These are phyloP conservation scores for Diabrotica virgifera DNA, from an alignment of 1,140 invertebrate genomes.

Conservation along the genomic window DNA sequence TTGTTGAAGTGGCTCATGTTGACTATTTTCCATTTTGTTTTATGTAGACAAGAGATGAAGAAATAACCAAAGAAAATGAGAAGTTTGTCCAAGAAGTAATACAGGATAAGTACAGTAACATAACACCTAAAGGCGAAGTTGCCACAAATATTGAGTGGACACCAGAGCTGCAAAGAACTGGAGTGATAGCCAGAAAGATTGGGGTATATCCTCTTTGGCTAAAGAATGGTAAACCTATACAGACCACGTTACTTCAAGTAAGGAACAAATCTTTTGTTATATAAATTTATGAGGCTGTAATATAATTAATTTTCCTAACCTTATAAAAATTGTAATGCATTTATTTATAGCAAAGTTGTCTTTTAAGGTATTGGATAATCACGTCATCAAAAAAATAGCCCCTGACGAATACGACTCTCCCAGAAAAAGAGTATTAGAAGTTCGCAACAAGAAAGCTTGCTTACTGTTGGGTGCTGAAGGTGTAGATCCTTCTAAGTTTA, in stretches of 20 bases:
- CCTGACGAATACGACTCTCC: constrained; percentile 73
- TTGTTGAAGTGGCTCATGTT: constrained; percentile 19
- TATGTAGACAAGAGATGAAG: constrained; percentile 63
- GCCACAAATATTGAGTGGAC: constrained; percentile 60
- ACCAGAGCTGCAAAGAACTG: constrained; percentile 64
- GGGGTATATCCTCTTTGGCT: constrained; percentile 91
- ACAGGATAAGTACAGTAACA: constrained; percentile 54
- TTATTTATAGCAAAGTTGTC: constrained; percentile 22
- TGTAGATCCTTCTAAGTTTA: constrained; percentile 80
- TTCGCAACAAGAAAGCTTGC: constrained; percentile 60
- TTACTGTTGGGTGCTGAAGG: constrained; percentile 88
- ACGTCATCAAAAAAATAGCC: constrained; percentile 88
- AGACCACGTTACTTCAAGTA: constrained; percentile 84
- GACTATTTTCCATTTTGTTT: constrained; percentile 7
- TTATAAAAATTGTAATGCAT: too few species aligned
- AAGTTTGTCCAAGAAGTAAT: constrained; percentile 79
- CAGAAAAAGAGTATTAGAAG: constrained; percentile 47
- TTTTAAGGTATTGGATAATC: constrained; percentile 86
- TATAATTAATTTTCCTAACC: too few species aligned
- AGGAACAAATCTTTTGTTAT: not conserved
- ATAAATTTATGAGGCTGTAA: too few species aligned
- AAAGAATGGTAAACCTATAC: constrained; percentile 76
- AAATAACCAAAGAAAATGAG: constrained; percentile 75
- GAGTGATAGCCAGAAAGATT: constrained; percentile 90
- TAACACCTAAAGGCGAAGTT: constrained; percentile 52